Evolutionary conservation across 2,113 vertebrate species (phyloP), one percentile per base, ranked within the genome.

Genomic region (Mungos mungo): DNA sequence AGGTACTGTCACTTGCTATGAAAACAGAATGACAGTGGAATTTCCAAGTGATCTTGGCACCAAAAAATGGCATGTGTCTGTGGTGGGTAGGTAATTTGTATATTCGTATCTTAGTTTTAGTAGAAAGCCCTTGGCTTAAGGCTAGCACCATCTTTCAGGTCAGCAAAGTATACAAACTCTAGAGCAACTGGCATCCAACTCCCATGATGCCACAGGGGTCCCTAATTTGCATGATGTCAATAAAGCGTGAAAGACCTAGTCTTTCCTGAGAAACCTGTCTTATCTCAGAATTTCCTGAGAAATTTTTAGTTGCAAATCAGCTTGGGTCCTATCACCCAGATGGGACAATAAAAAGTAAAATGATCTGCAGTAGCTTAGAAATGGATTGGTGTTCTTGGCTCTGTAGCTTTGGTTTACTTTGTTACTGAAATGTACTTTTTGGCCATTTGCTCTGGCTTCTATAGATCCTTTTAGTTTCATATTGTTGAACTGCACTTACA

Each of bases 71-170:
- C 93, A 97, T 0, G 82, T 97, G 38, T 80, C 1, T 50, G 83
- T 98, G 77, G 95, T 98, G 12, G 99, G 99, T 99, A 98, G 0
- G 99, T 98, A 52, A 6, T 38, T 18, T 23, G 33, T 10, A 45
- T 35, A 91, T 27, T 41, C 1, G 38, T 0, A 60, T 66, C 9
- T 74, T 74, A 1, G 15, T 68, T 81, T 68, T 57, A 69, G 21
- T 31, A 86, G 21, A 57, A 74, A 79, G 6, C 27, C 9, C 33
- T 74, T 12, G 41, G 21, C 27, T 90, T 8, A 11, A 35, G 27
- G 31, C 25, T n/a, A 74, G 7, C 25, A 54, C 57, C 63, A 14
- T 45, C 72, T 82, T 74, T 14, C 50, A 63, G 57, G 45, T 63
- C 29, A 88, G 74, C 31, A 68, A 33, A 79, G 3, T 7, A 63